Conservation (phyloP, 2,113 vertebrate genomes). For the Erythrolamprus reginae region DNA sequence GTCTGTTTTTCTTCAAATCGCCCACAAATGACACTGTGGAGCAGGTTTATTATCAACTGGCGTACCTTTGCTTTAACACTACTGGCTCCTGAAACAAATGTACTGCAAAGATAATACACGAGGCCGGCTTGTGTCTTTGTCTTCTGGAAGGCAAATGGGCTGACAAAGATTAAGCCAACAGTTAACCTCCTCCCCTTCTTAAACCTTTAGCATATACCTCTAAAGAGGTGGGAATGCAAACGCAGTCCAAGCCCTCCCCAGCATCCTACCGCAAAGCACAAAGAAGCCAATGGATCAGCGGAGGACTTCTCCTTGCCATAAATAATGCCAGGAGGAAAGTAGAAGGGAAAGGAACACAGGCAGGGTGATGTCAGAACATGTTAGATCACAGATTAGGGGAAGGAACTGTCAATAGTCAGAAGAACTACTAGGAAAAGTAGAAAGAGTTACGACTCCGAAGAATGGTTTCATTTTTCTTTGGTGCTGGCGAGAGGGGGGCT, state of each 20-base stretch:
- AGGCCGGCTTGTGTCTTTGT: slow-evolving; percentile 39
- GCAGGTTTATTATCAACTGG: slow-evolving; percentile 65
- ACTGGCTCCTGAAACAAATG: slow-evolving; percentile 56
- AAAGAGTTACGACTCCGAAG: background rate
- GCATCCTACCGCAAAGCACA: fast-evolving
- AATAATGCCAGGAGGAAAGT: background rate
- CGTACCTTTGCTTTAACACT: slow-evolving; percentile 66
- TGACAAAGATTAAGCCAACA: slow-evolving; percentile 39
- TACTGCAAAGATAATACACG: slow-evolving; percentile 56
- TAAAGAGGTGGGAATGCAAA: background rate
- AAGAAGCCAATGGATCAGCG: background rate
- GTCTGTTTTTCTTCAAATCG: slow-evolving; percentile 71
- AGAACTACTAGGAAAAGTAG: background rate
- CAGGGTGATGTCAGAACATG: background rate
- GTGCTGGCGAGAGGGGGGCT: background rate
- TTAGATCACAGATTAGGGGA: background rate
- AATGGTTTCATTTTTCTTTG: background rate
- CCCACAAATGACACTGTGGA: slow-evolving; percentile 64
- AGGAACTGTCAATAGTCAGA: background rate
- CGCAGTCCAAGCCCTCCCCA: fast-evolving
- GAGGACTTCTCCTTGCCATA: background rate
- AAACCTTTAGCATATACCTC: background rate
- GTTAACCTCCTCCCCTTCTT: slow-evolving; percentile 37
- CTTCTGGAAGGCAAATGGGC: slow-evolving; percentile 44
- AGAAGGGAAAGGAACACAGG: background rate